Evolutionary conservation across 2,797 vertebrate species (phyloP).

Genomic region (Chelon labrosus): DNA sequence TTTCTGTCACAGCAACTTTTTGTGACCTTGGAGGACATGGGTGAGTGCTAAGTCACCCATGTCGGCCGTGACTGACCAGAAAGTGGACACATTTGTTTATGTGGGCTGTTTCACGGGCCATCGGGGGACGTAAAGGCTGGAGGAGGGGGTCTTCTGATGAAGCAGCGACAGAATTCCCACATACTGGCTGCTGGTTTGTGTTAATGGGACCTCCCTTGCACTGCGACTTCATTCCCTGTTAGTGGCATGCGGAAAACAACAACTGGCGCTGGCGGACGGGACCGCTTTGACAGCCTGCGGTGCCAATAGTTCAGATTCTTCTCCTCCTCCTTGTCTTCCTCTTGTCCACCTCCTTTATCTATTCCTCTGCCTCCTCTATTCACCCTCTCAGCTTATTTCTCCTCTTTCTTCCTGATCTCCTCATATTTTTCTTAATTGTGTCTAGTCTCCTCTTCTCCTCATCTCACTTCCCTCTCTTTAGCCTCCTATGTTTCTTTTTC

Average conservation of each 20-base stretch:
- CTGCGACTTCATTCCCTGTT: slow-evolving; percentile 21
- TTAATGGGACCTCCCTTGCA: slow-evolving; percentile 49
- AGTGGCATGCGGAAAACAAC: slow-evolving; percentile 18
- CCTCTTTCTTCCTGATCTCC: too few species aligned
- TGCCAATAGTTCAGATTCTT: slow-evolving; percentile 46
- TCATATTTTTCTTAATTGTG: too few species aligned
- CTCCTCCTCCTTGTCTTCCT: slow-evolving; percentile 24
- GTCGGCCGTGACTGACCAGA: slow-evolving; percentile 1
- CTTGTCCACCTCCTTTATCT: slow-evolving; percentile 25
- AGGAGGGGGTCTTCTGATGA: slow-evolving; percentile 19
- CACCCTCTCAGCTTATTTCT: too few species aligned
- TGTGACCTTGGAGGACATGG: slow-evolving; percentile 4
- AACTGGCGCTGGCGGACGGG: slow-evolving; percentile 13
- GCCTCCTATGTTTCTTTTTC: not conserved
- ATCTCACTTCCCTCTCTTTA: too few species aligned
- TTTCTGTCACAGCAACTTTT: too few species aligned
- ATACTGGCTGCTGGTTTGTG: slow-evolving; percentile 37
- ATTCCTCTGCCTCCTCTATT: not conserved
- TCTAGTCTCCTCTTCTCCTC: too few species aligned
- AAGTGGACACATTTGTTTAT: slow-evolving; percentile 24
- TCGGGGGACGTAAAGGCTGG: slow-evolving; percentile 11
- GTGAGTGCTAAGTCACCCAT: not conserved
- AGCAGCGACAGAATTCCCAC: slow-evolving; percentile 15
- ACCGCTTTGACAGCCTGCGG: slow-evolving; percentile 37
- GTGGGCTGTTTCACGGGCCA: slow-evolving; percentile 25